Conservation (phyloP, 1,140 invertebrate genomes). For the Eciton burchellii region DNA sequence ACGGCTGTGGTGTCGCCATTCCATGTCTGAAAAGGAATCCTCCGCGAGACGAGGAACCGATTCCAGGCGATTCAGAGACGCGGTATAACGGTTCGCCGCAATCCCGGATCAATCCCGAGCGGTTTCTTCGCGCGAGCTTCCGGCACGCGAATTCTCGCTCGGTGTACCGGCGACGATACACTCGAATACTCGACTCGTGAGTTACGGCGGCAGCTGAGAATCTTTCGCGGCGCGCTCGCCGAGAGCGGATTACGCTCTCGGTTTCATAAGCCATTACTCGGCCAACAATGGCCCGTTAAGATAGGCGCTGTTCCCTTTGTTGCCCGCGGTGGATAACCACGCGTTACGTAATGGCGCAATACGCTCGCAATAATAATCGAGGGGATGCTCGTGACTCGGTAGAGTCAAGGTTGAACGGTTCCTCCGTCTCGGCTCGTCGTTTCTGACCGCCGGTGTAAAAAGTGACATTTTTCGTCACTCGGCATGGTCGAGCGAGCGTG, state of each 20-base stretch:
- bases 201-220: conserved; percentile 36
- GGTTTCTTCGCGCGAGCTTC: conserved; percentile 61
- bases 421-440: conserved; percentile 14
- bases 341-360: conserved; percentile 60
- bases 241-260: conserved; percentile 63
- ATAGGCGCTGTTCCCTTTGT: conserved; percentile 61
- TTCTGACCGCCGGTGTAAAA: conserved; percentile 42
- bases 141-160: conserved; percentile 53
- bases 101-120: conserved; percentile 60
- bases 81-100: not conserved
- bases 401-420: conserved; percentile 57
- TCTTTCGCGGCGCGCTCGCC: not conserved
- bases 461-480: not conserved
- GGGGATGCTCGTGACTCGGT: conserved; percentile 45
- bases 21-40: not conserved
- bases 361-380: conserved; percentile 61
- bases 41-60: too few species aligned
- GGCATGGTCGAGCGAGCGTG: not conserved
- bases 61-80: too few species aligned
- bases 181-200: conserved; percentile 63
- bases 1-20: too few species aligned
- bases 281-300: conserved; percentile 70
- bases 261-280: conserved; percentile 71
- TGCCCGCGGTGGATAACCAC: conserved; percentile 55
- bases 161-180: conserved; percentile 33